Conservation (phyloP, 2,797 vertebrate genomes). For the Sparidentex hasta region DNA sequence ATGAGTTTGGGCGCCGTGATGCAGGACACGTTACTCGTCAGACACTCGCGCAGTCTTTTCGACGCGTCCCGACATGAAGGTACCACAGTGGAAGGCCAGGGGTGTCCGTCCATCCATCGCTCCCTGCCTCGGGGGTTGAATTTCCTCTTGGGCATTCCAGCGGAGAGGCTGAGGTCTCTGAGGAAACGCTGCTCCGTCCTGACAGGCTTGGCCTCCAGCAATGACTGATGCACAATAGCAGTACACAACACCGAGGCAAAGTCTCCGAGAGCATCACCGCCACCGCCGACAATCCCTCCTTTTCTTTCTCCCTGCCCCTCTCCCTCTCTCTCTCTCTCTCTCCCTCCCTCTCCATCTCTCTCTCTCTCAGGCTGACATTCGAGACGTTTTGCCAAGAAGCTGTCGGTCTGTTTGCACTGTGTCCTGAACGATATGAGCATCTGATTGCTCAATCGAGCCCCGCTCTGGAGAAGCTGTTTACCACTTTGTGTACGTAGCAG, state of each 20-base stretch:
- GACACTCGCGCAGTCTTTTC: background rate
- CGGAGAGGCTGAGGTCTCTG: constrained; percentile 78
- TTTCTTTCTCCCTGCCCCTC: constrained; percentile 39
- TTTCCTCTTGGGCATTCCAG: constrained; percentile 80
- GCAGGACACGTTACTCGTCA: background rate
- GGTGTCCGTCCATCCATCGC: constrained; percentile 55
- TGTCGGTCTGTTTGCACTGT: constrained; percentile 68
- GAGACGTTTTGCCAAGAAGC: constrained; percentile 62
- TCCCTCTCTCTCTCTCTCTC: constrained; percentile 3
- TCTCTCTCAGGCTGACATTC: constrained; percentile 34
- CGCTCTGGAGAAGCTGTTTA: constrained; percentile 38
- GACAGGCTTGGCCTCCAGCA: constrained; percentile 84
- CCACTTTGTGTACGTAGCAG: constrained; percentile 3
- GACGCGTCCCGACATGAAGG: background rate
- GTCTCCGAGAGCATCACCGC: constrained; percentile 71
- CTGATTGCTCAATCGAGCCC: constrained; percentile 60
- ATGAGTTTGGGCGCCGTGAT: too few species aligned
- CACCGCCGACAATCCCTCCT: constrained; percentile 63
- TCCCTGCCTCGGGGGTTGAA: constrained; percentile 38
- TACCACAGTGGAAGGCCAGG: constrained; percentile 1
- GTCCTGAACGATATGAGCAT: constrained; percentile 64
- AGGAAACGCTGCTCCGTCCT: constrained; percentile 87
- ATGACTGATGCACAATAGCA: constrained; percentile 78
- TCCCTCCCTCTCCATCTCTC: constrained; percentile 8
- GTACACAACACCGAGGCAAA: constrained; percentile 67